Evolutionary conservation across 2,113 vertebrate genomes (phyloP), one percentile per base, ranked within the genome.

Genomic region (Carlito syrichta): DNA sequence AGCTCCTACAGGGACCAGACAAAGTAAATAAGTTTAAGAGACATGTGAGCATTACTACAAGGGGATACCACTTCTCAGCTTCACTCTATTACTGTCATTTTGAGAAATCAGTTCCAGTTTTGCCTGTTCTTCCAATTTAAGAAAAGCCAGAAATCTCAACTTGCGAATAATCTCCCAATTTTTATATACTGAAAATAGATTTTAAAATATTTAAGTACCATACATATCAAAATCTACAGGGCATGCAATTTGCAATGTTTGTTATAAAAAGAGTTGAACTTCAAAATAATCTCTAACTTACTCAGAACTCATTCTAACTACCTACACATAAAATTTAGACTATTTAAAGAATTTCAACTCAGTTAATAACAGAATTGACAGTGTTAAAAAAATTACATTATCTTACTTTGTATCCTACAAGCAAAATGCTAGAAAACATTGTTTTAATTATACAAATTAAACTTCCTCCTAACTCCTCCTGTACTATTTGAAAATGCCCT

Each of bases 341-440:
- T 10, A 79, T 23, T 92, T 76, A 54, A 77, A 93, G 45, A 48
- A n/a, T 40, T 78, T 89, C 69, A 56, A 52, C 62, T 89, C 13
- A 73, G 32, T 62, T 43, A 27, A 35, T 45, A 81, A 52, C 2
- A 76, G 48, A 76, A 95, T 89, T 52, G 27, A 84, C 0, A 50
- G 17, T 17, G 20, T 43, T 58, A 23, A 38, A 81, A 87, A 96
- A 86, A 85, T n/a, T 43, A 27, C 6, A 82, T 73, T 62, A 45
- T 27, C 19, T 71, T 71, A 92, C 52, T 74, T 81, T 89, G 8
- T 52, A 89, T 32, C 38, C 23, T 74, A 40, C 3, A 85, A 97
- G 12, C 89, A 82, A 89, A 91, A 73, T 38, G 25, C 40, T 50
- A 93, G 9, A 89, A 97, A 93, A 56, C 40, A 93, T 23, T 87